Conservation (phyloP, 2,797 vertebrate genomes). For the Gallinago nigripennis region DNA sequence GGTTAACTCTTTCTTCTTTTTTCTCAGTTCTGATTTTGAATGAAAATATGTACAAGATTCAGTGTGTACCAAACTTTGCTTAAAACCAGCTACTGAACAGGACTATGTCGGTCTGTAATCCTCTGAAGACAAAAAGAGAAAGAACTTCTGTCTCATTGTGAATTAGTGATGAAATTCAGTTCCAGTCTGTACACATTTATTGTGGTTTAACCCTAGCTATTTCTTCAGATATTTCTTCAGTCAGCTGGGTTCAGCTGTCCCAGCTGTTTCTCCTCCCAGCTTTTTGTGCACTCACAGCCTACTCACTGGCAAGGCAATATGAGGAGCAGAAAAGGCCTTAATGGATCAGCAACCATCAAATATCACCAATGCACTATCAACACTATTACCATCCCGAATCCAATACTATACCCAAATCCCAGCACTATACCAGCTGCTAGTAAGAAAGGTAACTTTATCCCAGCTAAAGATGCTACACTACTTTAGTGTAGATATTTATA, state of each 20-base stretch:
- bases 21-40: neutral
- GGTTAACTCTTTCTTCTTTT: neutral
- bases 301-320: neutral
- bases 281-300: neutral
- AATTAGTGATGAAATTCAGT: neutral
- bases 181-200: neutral
- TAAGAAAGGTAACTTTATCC: neutral
- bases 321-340: neutral
- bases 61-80: neutral
- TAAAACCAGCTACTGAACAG: neutral
- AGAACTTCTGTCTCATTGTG: neutral
- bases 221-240: neutral
- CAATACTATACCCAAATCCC: neutral
- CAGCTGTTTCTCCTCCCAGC: neutral
- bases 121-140: neutral
- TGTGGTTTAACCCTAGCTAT: neutral
- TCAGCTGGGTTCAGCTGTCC: neutral
- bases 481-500: neutral
- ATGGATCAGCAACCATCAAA: neutral
- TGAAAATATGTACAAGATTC: neutral
- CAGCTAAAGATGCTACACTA: neutral
- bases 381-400: neutral
- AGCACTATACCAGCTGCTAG: neutral
- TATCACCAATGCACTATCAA: neutral
- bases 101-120: neutral